Evolutionary conservation across 2,888 invertebrate genomes (phyloP).

Genomic region (Scaeva pyrastri): DNA sequence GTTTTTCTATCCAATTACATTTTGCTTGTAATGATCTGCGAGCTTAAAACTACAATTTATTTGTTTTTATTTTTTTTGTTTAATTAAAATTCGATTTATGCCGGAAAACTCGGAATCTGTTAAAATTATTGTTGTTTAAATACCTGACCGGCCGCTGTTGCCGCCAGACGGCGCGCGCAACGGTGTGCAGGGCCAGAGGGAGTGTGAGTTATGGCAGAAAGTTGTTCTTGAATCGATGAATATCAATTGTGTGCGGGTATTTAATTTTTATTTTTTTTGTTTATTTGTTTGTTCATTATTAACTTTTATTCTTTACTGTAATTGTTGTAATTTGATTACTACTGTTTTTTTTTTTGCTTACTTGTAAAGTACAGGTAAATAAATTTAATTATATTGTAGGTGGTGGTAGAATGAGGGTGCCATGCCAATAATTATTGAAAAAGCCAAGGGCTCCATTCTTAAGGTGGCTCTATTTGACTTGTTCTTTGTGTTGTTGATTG

Average conservation of each 20-base stretch:
- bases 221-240: constrained; percentile 74
- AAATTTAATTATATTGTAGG: background rate
- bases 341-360: constrained; percentile 14
- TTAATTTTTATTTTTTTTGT: constrained; percentile 12
- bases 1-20: constrained; percentile 24
- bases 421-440: background rate
- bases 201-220: constrained; percentile 71
- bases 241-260: constrained; percentile 59
- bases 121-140: constrained; percentile 68
- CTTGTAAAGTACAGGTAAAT: background rate
- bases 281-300: background rate
- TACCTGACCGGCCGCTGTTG: constrained; percentile 36
- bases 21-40: background rate
- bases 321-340: constrained; percentile 48
- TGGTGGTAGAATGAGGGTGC: background rate
- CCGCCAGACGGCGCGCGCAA: background rate
- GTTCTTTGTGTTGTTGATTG: too few species aligned
- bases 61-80: constrained; percentile 38
- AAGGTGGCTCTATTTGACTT: background rate
- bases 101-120: constrained; percentile 72
- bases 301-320: constrained; percentile 17
- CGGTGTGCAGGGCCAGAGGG: constrained; percentile 10
- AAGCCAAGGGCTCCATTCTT: background rate
- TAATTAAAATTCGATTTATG: constrained; percentile 69
- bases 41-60: background rate